phyloP scores from a whole-genome alignment of 2,797 vertebrate species.

The Neosilurus mollespiculum region DNA sequence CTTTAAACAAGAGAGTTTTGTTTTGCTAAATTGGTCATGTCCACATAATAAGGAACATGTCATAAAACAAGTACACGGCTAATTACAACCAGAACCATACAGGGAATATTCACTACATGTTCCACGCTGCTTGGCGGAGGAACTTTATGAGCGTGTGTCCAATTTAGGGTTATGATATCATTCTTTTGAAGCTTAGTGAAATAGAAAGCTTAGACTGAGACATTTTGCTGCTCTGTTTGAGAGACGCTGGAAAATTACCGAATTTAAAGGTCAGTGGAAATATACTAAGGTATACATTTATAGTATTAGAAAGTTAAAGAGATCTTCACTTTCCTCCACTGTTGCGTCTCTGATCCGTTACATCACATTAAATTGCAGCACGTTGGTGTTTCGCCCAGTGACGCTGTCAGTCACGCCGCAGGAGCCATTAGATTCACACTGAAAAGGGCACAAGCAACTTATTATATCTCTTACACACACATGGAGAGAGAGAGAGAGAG shows the following conservation, averaged over 20 bases:
- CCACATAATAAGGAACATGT: no score
- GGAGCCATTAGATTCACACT: conserved; percentile 63
- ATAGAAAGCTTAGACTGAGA: not conserved
- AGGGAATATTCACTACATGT: no score
- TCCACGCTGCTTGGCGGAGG: no score
- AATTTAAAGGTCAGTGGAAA: not conserved
- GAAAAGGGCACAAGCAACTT: conserved; percentile 67
- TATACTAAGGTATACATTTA: not conserved
- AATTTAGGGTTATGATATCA: no score
- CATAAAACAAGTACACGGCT: no score
- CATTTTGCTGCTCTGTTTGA: not conserved
- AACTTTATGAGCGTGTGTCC: no score
- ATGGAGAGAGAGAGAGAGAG: not conserved
- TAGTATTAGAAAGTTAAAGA: not conserved
- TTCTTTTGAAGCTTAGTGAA: not conserved
- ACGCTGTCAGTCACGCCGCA: conserved; percentile 66
- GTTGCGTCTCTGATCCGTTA: not conserved
- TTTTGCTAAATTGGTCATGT: no score
- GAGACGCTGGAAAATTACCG: not conserved
- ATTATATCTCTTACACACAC: conserved; percentile 43
- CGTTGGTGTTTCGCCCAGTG: not conserved
- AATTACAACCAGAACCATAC: no score
- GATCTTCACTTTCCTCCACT: not conserved
- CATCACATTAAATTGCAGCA: not conserved
- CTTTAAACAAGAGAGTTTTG: no score